These are phyloP conservation scores for Drosophila sturtevanti DNA, from an alignment of 1,140 invertebrate genomes.

Conservation along the genomic window DNA sequence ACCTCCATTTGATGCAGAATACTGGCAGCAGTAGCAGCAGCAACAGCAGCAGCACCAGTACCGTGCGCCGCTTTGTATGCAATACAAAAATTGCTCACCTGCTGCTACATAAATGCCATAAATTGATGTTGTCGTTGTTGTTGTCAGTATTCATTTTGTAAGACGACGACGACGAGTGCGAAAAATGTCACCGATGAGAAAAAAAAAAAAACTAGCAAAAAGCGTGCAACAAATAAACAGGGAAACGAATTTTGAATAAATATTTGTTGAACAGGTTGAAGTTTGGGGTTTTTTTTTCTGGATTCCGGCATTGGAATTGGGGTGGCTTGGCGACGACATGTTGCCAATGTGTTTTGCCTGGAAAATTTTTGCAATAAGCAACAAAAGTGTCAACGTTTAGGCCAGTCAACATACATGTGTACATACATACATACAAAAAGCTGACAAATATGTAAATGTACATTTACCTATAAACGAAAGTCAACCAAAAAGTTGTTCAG, in stretches of 20 bases:
- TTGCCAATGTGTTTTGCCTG: slow-evolving; percentile 26
- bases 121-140: slow-evolving; percentile 60
- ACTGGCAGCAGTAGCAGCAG: neutral
- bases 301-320: neutral
- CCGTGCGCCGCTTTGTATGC: slow-evolving; percentile 53
- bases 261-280: slow-evolving; percentile 42
- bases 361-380: slow-evolving; percentile 29
- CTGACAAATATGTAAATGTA: slow-evolving; percentile 3
- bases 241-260: slow-evolving; percentile 64
- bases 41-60: slow-evolving; percentile 7
- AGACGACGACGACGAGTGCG: slow-evolving; percentile 23
- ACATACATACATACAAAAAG: too few species aligned
- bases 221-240: slow-evolving; percentile 45
- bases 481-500: neutral
- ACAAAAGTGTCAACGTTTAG: slow-evolving; percentile 62
- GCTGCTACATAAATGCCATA: slow-evolving; percentile 68
- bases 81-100: slow-evolving; percentile 48
- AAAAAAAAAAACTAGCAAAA: slow-evolving; percentile 26
- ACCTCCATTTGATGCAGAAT: slow-evolving; percentile 27
- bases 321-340: slow-evolving; percentile 21
- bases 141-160: slow-evolving; percentile 51
- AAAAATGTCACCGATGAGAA: slow-evolving; percentile 49
- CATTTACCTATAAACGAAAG: neutral
- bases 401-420: slow-evolving; percentile 9
- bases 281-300: neutral